These are phyloP conservation scores for Ethmia dodecea DNA, from an alignment of 2,888 invertebrate genomes.

Conservation along the genomic window DNA sequence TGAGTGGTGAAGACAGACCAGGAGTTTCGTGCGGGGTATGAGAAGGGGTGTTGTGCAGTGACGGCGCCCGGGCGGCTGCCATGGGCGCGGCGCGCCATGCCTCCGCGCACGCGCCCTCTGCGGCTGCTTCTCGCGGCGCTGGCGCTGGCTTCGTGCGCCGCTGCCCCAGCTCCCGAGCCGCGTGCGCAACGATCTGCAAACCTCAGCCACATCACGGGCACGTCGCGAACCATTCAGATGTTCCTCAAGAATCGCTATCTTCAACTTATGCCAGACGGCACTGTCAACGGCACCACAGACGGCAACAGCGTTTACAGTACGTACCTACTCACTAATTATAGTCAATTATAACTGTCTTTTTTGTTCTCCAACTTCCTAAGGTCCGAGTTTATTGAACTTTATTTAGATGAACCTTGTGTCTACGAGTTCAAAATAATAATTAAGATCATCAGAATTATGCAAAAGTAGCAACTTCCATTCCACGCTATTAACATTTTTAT, in stretches of 20 bases:
- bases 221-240: constrained; percentile 88
- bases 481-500: no score
- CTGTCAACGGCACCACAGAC: constrained; percentile 89
- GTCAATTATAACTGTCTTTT: no score
- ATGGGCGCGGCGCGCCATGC: constrained; percentile 76
- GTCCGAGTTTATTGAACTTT: no score
- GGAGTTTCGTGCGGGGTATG: constrained; percentile 39
- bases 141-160: constrained; percentile 71
- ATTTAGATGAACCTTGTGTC: no score
- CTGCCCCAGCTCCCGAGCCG: constrained; percentile 70
- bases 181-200: constrained; percentile 88
- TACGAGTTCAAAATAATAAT: no score
- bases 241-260: constrained; percentile 90
- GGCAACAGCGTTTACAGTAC: constrained; percentile 90
- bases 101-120: constrained; percentile 71
- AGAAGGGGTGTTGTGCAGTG: constrained; percentile 57
- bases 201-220: constrained; percentile 88
- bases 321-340: no score
- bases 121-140: constrained; percentile 74
- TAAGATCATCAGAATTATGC: no score
- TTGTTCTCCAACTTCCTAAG: no score
- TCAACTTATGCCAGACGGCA: constrained; percentile 90
- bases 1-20: constrained; percentile 4
- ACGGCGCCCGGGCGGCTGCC: constrained; percentile 72
- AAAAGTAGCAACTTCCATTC: no score